A percentile compares a stretch with the other conserved stretches of the same genome.
Evolutionary conservation across 30 jellyfish, hydroid and myxozoan genomes (phyloP).

Genomic region (Calvadosia cruxmelitensis): DNA sequence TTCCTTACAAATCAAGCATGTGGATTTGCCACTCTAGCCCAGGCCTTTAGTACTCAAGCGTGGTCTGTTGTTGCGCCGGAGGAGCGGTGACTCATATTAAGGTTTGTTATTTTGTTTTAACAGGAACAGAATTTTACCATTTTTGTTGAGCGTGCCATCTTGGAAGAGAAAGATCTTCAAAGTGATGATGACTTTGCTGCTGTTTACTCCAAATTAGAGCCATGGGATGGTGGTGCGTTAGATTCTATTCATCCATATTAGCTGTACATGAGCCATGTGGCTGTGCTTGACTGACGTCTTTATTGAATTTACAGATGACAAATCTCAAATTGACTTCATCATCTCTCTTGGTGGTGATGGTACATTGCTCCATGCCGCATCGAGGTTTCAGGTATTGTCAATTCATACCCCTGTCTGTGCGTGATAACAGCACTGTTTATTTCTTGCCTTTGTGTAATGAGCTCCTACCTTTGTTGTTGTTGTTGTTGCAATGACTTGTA

Average conservation of each 20-base stretch:
- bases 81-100: no score
- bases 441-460: no score
- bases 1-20: no score
- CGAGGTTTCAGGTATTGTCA: slow-evolving; percentile 86
- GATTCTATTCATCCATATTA: no score
- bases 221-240: slow-evolving; percentile 9
- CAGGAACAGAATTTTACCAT: slow-evolving; percentile 54
- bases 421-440: no score
- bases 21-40: neutral
- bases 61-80: neutral
- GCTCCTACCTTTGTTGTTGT: neutral
- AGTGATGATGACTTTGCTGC: slow-evolving; percentile 50
- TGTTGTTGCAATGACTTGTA: neutral
- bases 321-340: slow-evolving; percentile 39
- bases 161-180: slow-evolving; percentile 21
- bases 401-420: no score
- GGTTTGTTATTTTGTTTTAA: neutral
- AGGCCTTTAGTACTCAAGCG: neutral
- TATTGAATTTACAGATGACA: neutral
- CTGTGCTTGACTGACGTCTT: neutral
- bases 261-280: no score
- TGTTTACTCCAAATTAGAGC: neutral
- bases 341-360: slow-evolving; percentile 98
- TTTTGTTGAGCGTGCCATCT: slow-evolving; percentile 26
- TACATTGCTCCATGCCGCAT: slow-evolving; percentile 72